Base-by-base conservation (phyloP, 2,888 invertebrate genomes). In the Leptothorax acervorum region DNA sequence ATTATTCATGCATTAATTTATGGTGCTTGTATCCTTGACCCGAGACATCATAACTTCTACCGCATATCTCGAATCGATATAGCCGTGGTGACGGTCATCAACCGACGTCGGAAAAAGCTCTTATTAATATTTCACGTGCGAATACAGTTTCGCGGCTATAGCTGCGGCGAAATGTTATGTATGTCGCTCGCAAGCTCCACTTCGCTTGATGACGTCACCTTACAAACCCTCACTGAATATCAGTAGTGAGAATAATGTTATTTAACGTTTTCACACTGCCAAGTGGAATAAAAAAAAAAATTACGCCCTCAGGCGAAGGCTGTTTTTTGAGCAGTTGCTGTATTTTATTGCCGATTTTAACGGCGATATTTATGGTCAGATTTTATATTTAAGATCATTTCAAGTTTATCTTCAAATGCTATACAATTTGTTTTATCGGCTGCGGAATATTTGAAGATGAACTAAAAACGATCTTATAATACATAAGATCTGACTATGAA, bases 51-150 rank as follows among this genome's bases (percentile, higher is more conserved):
- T 79, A 23, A 71, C 28, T 68, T 66, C 42, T 18, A 65, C 6
- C 8, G 1, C 31, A 45, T 70, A 28, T 35, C 53, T 60, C n/a
- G 5, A 71, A 71, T 79, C 79, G 48, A 79, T 71, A 79, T 35
- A 60, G 48, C 31, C 78, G 78, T 79, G 11, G 70, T 79, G 79
- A 79, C 70, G 79, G 71, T 79, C 79, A 71, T 71, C 57, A 79
- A 70, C 70, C 79, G 48, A 70, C 35, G 62, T 76, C 39, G 68
- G 68, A 66, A 68, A 81, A 68, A 81, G 51, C 51, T 79, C n/a
- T 65, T 55, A 57, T 83, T 70, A 60, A 62, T 68, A 60, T 68
- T 60, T 62, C 31, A 66, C n/a, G 35, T 55, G 48, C 28, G 42
- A 60, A 78, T 48, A 66, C 42, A 48, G 55, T 48, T 63, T 23